Evolutionary conservation across 2,888 invertebrate species (phyloP), one percentile per base, ranked within the genome.

Genomic region (Lasioglossum calceatum): DNA sequence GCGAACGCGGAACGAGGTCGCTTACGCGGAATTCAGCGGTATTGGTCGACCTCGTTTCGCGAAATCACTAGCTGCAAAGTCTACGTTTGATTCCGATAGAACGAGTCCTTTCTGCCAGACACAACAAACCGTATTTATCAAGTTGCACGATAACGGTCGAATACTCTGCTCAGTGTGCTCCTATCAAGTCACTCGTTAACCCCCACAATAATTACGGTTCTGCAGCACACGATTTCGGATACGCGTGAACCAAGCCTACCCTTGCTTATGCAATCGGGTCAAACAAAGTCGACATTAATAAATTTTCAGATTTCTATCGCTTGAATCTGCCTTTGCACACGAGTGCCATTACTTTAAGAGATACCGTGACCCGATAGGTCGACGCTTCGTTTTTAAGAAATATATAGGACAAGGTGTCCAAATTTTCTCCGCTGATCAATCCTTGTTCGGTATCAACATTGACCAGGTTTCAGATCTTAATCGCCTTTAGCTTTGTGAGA

Each of bases 71-170:
- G 47, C 23, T 64, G 77, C 73, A 67, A 86, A 87, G 78, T 79
- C 84, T 85, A 79, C 32, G 32, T 47, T 76, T 77, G 10, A 2
- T 70, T n/a, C 27, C 71, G 83, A 90, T 90, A 82, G 79, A 74
- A 81, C 79, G 23, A 75, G 79, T 71, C 44, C 86, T 76, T 82
- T 14, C 23, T 10, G 72, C 64, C 81, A 90, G 90, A 90, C 90
- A 87, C 77, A 91, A 90, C 90, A 91, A 91, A 71, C 67, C 47
- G 61, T 54, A 67, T 67, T 90, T 89, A 90, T 90, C 85, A 64
- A 64, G 27, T 10, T 79, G 39, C 32, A 54, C 50, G 87, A 88
- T 90, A 88, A 89, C 70, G 61, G 70, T 67, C 72, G 42, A 67
- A 82, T 50, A 58, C 85, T 27, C 71, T n/a, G 23, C 47, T 32